A percentile compares a stretch with the other conserved stretches of the same genome.
Conservation (phyloP, 2,113 vertebrate species). For the Elaphurus davidianus region DNA sequence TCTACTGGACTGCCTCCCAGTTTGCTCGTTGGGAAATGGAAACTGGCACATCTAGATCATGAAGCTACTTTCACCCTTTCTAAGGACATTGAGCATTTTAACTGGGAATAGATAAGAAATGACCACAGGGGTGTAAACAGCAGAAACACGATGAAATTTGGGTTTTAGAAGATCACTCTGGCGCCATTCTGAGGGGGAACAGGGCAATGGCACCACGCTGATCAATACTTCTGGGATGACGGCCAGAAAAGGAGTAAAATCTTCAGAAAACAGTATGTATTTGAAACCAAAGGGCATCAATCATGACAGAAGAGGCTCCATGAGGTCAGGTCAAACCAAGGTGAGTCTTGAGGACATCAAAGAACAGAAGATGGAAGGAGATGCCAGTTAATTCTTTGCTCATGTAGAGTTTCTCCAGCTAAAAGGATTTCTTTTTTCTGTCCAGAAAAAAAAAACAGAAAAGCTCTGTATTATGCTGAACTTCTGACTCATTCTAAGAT, state of each 20-base stretch:
- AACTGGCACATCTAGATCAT: accelerated
- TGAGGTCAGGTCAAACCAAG: not conserved
- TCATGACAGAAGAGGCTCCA: not conserved
- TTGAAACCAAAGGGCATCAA: not conserved
- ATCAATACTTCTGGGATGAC: slow-evolving; percentile 64
- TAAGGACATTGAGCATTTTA: not conserved
- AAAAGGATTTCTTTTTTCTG: not conserved
- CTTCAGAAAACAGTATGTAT: slow-evolving; percentile 34
- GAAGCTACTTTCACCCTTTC: not conserved
- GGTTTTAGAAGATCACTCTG: slow-evolving; percentile 26
- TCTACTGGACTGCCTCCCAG: not conserved
- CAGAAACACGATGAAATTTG: not conserved
- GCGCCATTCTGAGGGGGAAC: slow-evolving; percentile 17
- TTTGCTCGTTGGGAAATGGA: not conserved
- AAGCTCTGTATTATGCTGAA: not conserved
- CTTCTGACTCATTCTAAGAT: not conserved
- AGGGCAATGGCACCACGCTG: not conserved
- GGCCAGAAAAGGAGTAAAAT: slow-evolving; percentile 57
- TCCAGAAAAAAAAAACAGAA: not conserved
- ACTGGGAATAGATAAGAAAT: not conserved
- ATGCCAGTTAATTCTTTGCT: not conserved
- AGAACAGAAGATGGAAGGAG: not conserved
- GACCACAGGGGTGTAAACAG: not conserved
- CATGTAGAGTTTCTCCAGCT: not conserved
- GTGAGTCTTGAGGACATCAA: not conserved